These are phyloP conservation scores for Poecilus cupreus DNA, from an alignment of 2,888 invertebrate genomes.

Conservation along the genomic window DNA sequence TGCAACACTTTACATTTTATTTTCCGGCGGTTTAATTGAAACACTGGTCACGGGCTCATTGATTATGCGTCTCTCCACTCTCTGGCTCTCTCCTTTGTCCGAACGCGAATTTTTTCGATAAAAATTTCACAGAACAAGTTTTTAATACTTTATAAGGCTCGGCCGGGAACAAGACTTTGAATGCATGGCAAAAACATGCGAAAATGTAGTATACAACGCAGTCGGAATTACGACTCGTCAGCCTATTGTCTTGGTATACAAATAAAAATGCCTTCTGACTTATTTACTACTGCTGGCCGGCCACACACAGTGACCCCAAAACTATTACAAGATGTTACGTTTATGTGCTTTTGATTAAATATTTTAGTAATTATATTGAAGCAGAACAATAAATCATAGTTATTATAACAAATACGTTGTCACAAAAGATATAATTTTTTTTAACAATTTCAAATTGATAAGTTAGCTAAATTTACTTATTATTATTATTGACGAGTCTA, in stretches of 20 bases:
- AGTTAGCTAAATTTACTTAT: too few species aligned
- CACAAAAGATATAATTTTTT: too few species aligned
- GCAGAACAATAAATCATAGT: too few species aligned
- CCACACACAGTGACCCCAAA: background rate
- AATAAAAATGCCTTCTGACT: conserved; percentile 23
- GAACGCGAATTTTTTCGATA: conserved; percentile 48
- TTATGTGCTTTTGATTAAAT: too few species aligned
- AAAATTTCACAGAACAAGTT: conserved; percentile 48
- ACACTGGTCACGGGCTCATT: conserved; percentile 5
- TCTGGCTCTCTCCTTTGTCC: background rate
- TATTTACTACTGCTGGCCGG: background rate
- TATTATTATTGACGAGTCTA: too few species aligned
- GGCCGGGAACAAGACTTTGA: background rate
- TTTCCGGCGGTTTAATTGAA: background rate
- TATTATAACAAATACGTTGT: too few species aligned
- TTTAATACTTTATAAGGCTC: conserved; percentile 46
- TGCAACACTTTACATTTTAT: too few species aligned
- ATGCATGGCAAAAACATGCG: conserved; percentile 23
- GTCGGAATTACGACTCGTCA: background rate
- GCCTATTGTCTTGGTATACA: conserved; percentile 9
- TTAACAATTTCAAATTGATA: too few species aligned
- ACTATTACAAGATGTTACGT: too few species aligned
- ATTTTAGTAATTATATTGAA: too few species aligned
- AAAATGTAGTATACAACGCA: background rate
- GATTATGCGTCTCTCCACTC: background rate